These are phyloP conservation scores for Oscheius myriophilus DNA, from an alignment of 2,888 invertebrate species.

Conservation along the genomic window DNA sequence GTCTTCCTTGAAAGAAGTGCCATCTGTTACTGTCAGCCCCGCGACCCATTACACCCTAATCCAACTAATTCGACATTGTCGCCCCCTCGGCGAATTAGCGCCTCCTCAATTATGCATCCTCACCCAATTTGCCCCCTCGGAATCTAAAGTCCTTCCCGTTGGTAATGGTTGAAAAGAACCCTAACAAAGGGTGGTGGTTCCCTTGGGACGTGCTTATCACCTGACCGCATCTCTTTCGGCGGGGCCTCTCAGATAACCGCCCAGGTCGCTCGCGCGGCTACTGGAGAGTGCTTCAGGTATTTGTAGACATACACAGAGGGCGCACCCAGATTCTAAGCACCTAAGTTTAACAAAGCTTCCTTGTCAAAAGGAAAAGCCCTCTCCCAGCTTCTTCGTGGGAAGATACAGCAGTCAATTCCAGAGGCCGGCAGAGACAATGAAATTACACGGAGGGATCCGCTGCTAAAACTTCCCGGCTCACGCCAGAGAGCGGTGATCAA, in stretches of 20 bases:
- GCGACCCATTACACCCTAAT: slow-evolving; percentile 24
- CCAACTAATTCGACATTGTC: slow-evolving; percentile 30
- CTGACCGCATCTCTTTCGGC: slow-evolving; percentile 14
- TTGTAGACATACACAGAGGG: slow-evolving; percentile 5
- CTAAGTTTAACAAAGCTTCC: too few species aligned
- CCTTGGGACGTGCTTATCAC: slow-evolving; percentile 7
- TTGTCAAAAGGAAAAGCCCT: too few species aligned
- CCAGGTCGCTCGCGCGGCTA: slow-evolving; percentile 17
- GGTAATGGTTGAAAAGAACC: neutral
- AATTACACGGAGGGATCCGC: neutral
- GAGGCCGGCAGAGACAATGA: slow-evolving; percentile 3
- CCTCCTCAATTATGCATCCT: slow-evolving; percentile 28
- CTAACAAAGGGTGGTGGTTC: slow-evolving; percentile 6
- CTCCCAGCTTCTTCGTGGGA: too few species aligned
- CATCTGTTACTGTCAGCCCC: slow-evolving; percentile 27
- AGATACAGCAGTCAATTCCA: neutral
- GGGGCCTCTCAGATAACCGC: slow-evolving; percentile 24
- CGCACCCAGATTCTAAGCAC: too few species aligned
- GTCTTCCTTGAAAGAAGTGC: slow-evolving; percentile 2
- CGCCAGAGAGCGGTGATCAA: neutral
- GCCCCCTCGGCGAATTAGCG: slow-evolving; percentile 24
- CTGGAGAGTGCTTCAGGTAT: slow-evolving; percentile 16
- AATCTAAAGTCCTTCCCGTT: too few species aligned
- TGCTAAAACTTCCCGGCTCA: neutral
- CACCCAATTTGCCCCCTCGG: neutral